These are phyloP conservation scores for Gambusia yucatana DNA, from an alignment of 2,797 vertebrate species.

Conservation along the genomic window DNA sequence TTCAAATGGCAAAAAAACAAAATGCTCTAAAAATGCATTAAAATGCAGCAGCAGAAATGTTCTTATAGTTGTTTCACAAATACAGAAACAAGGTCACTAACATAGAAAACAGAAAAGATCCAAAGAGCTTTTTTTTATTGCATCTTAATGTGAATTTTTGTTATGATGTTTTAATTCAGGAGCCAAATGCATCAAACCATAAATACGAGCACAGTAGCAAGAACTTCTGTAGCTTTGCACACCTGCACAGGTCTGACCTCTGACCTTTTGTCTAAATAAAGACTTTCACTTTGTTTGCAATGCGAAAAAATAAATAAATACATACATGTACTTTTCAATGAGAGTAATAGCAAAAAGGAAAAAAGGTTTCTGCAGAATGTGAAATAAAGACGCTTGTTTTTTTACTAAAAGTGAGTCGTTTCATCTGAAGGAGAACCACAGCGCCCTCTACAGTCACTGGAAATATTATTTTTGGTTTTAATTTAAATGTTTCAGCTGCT, in stretches of 20 bases:
- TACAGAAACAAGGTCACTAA: background rate
- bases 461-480: background rate
- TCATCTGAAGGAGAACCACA: background rate
- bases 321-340: background rate
- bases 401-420: background rate
- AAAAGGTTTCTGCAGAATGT: background rate
- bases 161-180: background rate
- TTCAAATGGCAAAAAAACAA: background rate
- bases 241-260: background rate
- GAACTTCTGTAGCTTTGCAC: background rate
- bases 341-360: background rate
- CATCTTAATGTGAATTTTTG: background rate
- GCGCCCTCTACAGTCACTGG: background rate
- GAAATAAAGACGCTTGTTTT: background rate
- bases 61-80: background rate
- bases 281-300: background rate
- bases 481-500: background rate
- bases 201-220: background rate
- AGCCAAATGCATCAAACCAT: background rate
- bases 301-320: background rate
- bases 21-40: background rate
- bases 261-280: background rate
- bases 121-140: slow-evolving; percentile 9
- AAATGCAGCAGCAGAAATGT: background rate
- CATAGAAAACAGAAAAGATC: background rate